Evolutionary conservation across 30 jellyfish, hydroid and myxozoan species (phyloP).

Genomic region (Nemopilema nomurai): DNA sequence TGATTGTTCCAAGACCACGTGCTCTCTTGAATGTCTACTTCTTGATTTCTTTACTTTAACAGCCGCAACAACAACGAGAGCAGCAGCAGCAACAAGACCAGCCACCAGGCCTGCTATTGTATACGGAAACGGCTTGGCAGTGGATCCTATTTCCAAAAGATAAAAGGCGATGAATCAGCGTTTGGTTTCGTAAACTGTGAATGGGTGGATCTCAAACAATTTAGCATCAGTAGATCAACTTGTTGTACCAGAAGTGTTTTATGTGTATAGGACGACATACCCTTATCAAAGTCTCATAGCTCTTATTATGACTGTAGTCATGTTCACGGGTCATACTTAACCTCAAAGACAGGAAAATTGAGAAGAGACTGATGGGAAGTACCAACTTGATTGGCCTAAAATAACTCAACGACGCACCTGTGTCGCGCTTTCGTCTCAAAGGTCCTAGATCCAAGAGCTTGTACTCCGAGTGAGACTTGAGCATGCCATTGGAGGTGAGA

Average conservation of each 20-base stretch:
- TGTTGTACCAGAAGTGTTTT: not conserved
- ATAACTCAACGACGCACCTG: not conserved
- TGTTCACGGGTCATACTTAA: no score
- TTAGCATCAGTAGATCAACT: not conserved
- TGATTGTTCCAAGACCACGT: not conserved
- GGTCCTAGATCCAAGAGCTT: constrained; percentile 47
- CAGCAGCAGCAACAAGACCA: constrained; percentile 17
- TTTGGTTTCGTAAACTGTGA: not conserved
- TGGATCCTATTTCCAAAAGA: not conserved
- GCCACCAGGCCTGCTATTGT: constrained; percentile 15
- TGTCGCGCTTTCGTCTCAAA: constrained; percentile 9
- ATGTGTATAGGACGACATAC: not conserved
- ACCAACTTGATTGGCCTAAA: not conserved
- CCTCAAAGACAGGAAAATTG: not conserved
- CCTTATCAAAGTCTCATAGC: not conserved
- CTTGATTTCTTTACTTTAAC: constrained; percentile 14
- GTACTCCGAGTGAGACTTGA: constrained; percentile 27
- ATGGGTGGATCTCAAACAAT: no score
- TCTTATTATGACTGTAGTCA: no score
- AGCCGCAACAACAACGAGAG: constrained; percentile 10
- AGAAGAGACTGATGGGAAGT: not conserved
- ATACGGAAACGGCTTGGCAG: not conserved
- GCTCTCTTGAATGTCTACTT: not conserved
- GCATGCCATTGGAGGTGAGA: not conserved
- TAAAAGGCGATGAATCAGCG: not conserved